Evolutionary conservation across 37 sponge, comb jelly and placozoan species (phyloP), one percentile per base, ranked within the genome.

Genomic region (Diacarnus erythraeanus): DNA sequence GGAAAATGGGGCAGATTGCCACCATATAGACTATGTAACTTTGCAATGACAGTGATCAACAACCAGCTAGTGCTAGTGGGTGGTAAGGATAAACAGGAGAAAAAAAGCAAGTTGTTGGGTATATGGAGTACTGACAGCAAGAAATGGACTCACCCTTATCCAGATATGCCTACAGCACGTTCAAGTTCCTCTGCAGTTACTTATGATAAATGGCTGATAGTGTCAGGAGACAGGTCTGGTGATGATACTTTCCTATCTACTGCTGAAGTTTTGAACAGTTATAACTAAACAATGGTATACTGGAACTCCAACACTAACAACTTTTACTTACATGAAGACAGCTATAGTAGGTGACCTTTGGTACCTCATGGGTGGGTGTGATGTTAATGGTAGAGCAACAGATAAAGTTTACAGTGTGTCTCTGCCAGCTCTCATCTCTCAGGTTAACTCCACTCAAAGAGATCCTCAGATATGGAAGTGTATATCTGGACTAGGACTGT

Each of bases 71-170:
- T 39, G 39, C 71, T 71, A 1, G 71, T 40, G 10, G 71, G 71
- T 22, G 71, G 71, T 4, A 23, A 2, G 42, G 42, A 71, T 20
- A 1, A 1, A 6, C 1, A 3, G 21, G 42, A 23, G 0, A 25
- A 5, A n/a, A 25, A 26, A n/a, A 60, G 26, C 22, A 59, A 15
- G 1, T 6, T 38, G 6, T 4, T 77, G n/a, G 38, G 38, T 5
- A 8, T 77, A 18, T 77, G 77, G 77, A 58, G 57, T n/a, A 42
- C 33, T 41, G 41, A 31, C 39, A 35, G 36, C 57, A 29, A n/a
- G 3, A 59, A 35, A 10, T 78, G 79, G 79, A 37, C 30, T 51
- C 34, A 64, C 31, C 79, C 79, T 21, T 78, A 78, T 61, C 79
- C 79, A 42, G 38, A 35, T 4, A 65, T 78, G 68, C 67, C 69